Conservation (phyloP, 2,113 vertebrate species). For the Hirundichthys speculiger region DNA sequence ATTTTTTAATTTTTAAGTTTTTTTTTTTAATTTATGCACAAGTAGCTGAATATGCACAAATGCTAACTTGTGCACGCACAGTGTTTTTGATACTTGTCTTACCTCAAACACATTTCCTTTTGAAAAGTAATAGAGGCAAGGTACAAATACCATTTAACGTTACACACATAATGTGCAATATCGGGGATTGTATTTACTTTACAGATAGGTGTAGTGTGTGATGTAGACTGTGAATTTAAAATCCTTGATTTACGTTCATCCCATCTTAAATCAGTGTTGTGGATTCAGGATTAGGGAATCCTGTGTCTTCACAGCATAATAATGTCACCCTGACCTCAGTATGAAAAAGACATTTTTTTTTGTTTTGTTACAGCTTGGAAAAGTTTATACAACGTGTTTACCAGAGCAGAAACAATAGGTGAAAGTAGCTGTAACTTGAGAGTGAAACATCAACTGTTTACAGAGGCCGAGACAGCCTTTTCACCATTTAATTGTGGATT, state of each 20-base stretch:
- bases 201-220: background rate
- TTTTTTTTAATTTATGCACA: no score
- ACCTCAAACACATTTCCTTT: background rate
- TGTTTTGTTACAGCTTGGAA: constrained; percentile 21
- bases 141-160: no score
- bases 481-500: constrained; percentile 52
- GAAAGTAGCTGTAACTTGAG: constrained; percentile 33
- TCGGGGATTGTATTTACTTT: background rate
- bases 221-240: background rate
- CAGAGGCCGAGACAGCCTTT: constrained; percentile 28
- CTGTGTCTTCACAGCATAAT: no score
- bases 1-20: no score
- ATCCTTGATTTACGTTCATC: no score
- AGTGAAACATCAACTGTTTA: constrained; percentile 54
- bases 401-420: constrained; percentile 47
- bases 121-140: background rate
- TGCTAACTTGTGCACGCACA: no score
- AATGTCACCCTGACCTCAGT: constrained; percentile 7
- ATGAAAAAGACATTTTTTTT: constrained; percentile 17
- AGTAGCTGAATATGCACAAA: no score
- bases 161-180: no score
- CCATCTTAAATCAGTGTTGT: background rate
- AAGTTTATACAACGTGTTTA: constrained; percentile 41
- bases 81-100: no score
- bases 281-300: constrained; percentile 41